phyloP scores from a whole-genome alignment of 1,140 invertebrate species.

The Drosophila suzukii region DNA sequence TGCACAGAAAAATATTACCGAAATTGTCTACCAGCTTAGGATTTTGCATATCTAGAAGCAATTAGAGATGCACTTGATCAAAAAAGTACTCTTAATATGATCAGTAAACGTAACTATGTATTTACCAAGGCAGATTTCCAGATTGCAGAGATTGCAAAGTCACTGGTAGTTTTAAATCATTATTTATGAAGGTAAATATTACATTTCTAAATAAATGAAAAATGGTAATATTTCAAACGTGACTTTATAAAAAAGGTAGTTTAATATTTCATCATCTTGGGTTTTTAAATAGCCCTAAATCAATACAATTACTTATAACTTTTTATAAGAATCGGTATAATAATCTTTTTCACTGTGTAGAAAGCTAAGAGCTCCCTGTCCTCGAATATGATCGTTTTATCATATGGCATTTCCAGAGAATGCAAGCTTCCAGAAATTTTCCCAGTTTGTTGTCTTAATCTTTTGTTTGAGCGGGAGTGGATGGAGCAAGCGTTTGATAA shows the following conservation, averaged over 20 bases:
- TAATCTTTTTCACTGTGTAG: conserved; percentile 38
- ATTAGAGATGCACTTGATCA: too few species aligned
- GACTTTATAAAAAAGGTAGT: too few species aligned
- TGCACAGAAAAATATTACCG: conserved; percentile 15
- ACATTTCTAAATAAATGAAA: too few species aligned
- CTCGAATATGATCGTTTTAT: conserved; percentile 58
- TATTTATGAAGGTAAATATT: too few species aligned
- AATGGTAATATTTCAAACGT: too few species aligned
- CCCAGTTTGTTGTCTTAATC: conserved; percentile 79
- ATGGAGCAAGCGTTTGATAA: conserved; percentile 49
- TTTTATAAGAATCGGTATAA: not conserved
- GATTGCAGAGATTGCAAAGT: not conserved
- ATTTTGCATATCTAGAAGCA: not conserved
- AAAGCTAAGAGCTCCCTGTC: not conserved
- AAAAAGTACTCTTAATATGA: not conserved
- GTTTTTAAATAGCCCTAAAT: not conserved
- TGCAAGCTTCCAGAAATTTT: conserved; percentile 25
- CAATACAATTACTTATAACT: not conserved
- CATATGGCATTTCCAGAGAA: conserved; percentile 64
- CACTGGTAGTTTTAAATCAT: not conserved
- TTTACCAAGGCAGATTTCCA: not conserved
- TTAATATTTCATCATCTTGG: not conserved
- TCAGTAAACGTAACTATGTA: not conserved
- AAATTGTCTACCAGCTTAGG: not conserved
- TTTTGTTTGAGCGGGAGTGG: conserved; percentile 61